Percentiles rank a stretch among this genome's conserved stretches.
Evolutionary conservation across 2,888 invertebrate genomes (phyloP).

Genomic region (Drosophila suboccidentalis): DNA sequence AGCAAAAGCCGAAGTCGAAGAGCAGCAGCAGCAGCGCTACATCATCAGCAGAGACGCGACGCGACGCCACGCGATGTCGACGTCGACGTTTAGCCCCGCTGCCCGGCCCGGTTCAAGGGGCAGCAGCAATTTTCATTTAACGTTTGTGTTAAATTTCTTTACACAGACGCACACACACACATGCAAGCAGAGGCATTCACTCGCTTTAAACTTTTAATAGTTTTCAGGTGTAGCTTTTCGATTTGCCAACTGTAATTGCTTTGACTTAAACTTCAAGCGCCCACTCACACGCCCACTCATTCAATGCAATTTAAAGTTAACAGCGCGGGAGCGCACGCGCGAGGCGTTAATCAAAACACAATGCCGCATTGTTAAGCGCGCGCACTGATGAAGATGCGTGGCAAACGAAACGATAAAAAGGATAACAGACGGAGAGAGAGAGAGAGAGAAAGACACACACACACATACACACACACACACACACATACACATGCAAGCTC

Average conservation of each 20-base stretch:
- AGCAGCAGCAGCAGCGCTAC: conserved; percentile 16
- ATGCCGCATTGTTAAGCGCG: conserved; percentile 46
- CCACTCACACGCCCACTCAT: conserved; percentile 32
- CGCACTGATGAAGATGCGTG: conserved; percentile 54
- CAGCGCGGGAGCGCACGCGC: conserved; percentile 50
- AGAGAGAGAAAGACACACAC: background rate
- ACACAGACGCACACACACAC: conserved; percentile 2
- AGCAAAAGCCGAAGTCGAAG: conserved; percentile 21
- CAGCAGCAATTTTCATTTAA: conserved; percentile 52
- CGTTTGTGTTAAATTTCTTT: conserved; percentile 45
- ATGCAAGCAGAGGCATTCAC: conserved; percentile 2
- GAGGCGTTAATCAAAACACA: conserved; percentile 53
- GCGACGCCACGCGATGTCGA: conserved; percentile 1
- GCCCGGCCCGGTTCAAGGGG: conserved; percentile 53
- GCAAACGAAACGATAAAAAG: conserved; percentile 63
- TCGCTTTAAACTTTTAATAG: conserved; percentile 53
- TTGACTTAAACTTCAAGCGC: conserved; percentile 19
- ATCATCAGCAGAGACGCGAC: conserved; percentile 5
- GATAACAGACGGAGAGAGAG: conserved; percentile 30
- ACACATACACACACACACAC: background rate
- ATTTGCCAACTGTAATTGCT: conserved; percentile 58
- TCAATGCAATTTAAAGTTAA: conserved; percentile 49
- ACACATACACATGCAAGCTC: background rate
- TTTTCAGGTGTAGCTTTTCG: conserved; percentile 59
- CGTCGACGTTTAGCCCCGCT: conserved; percentile 31